These are phyloP conservation scores for Germaria angustata DNA, from an alignment of 2,888 invertebrate genomes.

Conservation along the genomic window DNA sequence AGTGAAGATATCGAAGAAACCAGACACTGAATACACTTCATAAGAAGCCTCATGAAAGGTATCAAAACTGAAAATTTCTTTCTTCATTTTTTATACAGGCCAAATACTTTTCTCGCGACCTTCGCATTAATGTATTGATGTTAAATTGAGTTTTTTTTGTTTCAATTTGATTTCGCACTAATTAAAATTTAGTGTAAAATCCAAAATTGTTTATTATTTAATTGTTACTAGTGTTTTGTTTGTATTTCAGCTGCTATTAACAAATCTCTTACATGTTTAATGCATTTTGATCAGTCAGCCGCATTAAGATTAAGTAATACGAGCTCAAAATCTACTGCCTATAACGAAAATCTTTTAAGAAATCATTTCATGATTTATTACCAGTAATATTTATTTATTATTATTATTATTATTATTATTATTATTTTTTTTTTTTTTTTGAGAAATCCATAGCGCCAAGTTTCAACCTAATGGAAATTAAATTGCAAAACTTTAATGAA, in stretches of 20 bases:
- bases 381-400: not conserved
- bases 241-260: conserved; percentile 54
- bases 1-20: no score
- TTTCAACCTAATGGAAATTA: not conserved
- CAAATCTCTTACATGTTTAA: conserved; percentile 58
- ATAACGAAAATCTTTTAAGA: conserved; percentile 54
- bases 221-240: conserved; percentile 30
- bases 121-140: conserved; percentile 23
- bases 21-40: no score
- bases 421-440: not conserved
- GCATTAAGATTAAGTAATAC: conserved; percentile 59
- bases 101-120: not conserved
- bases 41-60: no score
- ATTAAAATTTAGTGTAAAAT: conserved; percentile 47
- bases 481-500: not conserved
- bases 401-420: no score
- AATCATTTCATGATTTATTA: conserved; percentile 45
- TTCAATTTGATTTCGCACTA: conserved; percentile 29
- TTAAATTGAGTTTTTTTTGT: conserved; percentile 34
- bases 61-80: no score
- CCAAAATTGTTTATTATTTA: conserved; percentile 41
- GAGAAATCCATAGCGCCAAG: not conserved
- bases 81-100: no score
- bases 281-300: conserved; percentile 60
- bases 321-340: conserved; percentile 34